A percentile compares a stretch with the other conserved stretches of the same genome.
phyloP scores from a whole-genome alignment of 2,113 vertebrate species.

The Paramisgurnus dabryanus region DNA sequence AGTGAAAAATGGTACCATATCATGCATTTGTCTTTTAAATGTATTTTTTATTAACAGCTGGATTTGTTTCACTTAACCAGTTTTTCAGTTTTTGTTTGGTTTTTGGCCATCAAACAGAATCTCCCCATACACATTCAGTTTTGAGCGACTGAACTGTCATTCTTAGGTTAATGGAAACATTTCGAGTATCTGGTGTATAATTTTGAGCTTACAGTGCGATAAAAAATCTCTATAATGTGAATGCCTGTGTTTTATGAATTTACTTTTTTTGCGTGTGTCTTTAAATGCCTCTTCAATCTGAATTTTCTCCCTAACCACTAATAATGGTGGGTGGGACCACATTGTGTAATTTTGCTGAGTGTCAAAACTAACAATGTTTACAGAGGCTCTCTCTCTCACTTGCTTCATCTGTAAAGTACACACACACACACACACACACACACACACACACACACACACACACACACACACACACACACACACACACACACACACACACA shows the following conservation, averaged over 20 bases:
- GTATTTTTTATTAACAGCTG: conserved; percentile 37
- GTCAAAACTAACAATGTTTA: conserved; percentile 56
- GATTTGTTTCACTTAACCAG: conserved; percentile 34
- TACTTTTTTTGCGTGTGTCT: conserved; percentile 48
- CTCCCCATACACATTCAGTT: conserved; percentile 30
- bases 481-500: too few relatives aligned
- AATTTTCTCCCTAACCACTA: conserved; percentile 60
- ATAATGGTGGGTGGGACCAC: conserved; percentile 59
- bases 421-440: too few relatives aligned
- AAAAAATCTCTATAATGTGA: conserved; percentile 45
- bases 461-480: too few relatives aligned
- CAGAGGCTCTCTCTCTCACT: conserved; percentile 16
- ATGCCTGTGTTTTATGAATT: conserved; percentile 47
- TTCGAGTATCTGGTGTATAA: conserved; percentile 39
- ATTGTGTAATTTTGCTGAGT: conserved; percentile 58
- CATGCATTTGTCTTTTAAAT: conserved; percentile 9
- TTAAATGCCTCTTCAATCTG: conserved; percentile 59
- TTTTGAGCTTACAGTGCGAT: conserved; percentile 43
- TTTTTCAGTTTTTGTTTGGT: conserved; percentile 40
- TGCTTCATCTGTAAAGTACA: neutral
- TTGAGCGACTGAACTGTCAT: conserved; percentile 42
- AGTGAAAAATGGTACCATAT: neutral
- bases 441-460: too few relatives aligned
- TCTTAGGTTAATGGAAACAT: conserved; percentile 51
- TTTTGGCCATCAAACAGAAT: conserved; percentile 32